A percentile compares a stretch with the other conserved stretches of the same genome.
These are phyloP conservation scores for Leptothorax acervorum DNA, from an alignment of 2,888 invertebrate species.

Conservation along the genomic window DNA sequence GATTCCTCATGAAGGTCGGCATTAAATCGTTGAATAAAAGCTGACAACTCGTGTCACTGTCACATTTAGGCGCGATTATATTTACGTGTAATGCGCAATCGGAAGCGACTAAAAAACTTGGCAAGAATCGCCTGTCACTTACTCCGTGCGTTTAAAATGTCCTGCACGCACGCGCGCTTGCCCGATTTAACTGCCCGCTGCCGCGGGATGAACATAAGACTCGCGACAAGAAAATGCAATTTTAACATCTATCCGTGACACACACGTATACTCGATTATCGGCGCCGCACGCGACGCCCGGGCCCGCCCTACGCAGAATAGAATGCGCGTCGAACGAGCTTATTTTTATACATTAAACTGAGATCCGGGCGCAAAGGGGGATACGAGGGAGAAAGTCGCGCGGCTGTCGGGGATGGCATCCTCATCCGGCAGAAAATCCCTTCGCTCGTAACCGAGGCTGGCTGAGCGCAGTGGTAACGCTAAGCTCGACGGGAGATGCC, in stretches of 20 bases:
- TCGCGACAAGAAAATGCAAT: conserved; percentile 12
- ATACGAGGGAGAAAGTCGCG: conserved; percentile 60
- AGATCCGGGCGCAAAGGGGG: conserved; percentile 59
- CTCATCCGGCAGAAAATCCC: conserved; percentile 82
- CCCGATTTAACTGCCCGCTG: not conserved
- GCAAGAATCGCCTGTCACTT: conserved; percentile 9
- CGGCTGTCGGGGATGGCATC: conserved; percentile 74
- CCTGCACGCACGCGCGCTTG: not conserved
- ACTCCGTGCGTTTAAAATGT: conserved; percentile 2
- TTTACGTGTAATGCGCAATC: not conserved
- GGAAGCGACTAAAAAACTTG: conserved; percentile 12
- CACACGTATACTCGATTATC: conserved; percentile 4
- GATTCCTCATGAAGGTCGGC: conserved; percentile 13
- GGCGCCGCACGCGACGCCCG: conserved; percentile 1
- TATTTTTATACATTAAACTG: conserved; percentile 77
- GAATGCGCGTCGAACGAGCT: conserved; percentile 71
- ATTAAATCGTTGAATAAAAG: conserved; percentile 46
- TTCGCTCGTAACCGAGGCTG: conserved; percentile 80
- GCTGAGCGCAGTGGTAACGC: conserved; percentile 79
- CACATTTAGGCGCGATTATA: conserved; percentile 4
- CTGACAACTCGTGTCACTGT: conserved; percentile 35
- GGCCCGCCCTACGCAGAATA: not conserved
- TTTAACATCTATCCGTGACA: conserved; percentile 3
- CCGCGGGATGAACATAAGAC: not conserved
- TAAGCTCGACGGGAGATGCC: conserved; percentile 84